Evolutionary conservation across 2,888 invertebrate genomes (phyloP).

Genomic region (Pheosia tremula): DNA sequence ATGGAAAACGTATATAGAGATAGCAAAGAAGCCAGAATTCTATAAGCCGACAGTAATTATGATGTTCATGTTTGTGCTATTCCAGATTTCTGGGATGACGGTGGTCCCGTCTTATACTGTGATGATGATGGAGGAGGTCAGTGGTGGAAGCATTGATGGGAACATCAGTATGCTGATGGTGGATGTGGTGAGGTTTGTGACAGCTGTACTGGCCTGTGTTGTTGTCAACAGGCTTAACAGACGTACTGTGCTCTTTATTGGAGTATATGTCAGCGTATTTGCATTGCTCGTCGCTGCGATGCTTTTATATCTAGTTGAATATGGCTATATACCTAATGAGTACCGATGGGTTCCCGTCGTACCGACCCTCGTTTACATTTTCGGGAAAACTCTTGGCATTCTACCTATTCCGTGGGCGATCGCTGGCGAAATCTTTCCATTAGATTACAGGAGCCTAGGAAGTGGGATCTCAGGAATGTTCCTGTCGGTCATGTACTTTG

Average conservation of each 20-base stretch:
- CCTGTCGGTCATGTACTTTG: conserved; percentile 86
- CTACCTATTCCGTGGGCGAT: conserved; percentile 89
- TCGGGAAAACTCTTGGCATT: conserved; percentile 84
- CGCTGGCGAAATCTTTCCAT: conserved; percentile 88
- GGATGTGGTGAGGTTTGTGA: conserved; percentile 85
- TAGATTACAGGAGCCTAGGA: conserved; percentile 86
- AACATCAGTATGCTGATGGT: conserved; percentile 87
- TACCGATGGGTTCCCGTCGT: conserved; percentile 77
- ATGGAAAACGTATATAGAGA: conserved; percentile 55
- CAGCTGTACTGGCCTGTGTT: conserved; percentile 85
- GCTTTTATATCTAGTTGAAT: conserved; percentile 67
- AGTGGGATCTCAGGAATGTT: conserved; percentile 87
- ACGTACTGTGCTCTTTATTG: conserved; percentile 85
- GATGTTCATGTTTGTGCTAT: conserved; percentile 86
- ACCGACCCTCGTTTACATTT: conserved; percentile 82
- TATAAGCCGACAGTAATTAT: conserved; percentile 85
- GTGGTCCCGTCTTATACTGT: conserved; percentile 89
- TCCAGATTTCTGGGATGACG: conserved; percentile 89
- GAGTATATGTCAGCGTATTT: conserved; percentile 83
- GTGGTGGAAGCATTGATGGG: conserved; percentile 83
- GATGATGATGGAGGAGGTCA: conserved; percentile 84
- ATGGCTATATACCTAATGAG: conserved; percentile 57
- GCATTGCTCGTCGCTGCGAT: conserved; percentile 81
- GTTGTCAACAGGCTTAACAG: conserved; percentile 85
- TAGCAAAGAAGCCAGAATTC: conserved; percentile 77